Base-by-base conservation (phyloP, 2,888 invertebrate genomes). In the Nesidiocoris tenuis region DNA sequence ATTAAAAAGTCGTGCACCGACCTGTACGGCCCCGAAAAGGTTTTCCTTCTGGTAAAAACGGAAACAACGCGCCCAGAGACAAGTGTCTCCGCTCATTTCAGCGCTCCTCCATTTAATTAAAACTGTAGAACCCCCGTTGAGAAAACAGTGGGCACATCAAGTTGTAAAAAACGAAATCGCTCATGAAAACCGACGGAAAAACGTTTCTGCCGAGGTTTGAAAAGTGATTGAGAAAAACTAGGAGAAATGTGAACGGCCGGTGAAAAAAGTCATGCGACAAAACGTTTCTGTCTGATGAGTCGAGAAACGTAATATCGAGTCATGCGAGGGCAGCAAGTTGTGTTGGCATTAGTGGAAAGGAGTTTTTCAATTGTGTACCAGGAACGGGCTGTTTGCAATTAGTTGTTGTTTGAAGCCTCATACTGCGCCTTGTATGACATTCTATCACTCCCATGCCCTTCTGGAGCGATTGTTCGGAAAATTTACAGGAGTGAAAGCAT, bases 1-100 rank as follows among this genome's bases (percentile, higher is more conserved):
- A 65, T 65, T 65, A 65, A 65, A 65, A 65, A 65, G 39, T 65
- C 65, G 65, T 65, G 39, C 65, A 39, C 65, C n/a, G 25, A 65
- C 65, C 19, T 39, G 39, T 39, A 39, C 39, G 12, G 12, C 39
- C 39, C 12, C 39, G 39, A 12, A 12, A 39, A 39, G 18, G 17
- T 61, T 61, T 61, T 61, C 61, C 61, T 61, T 61, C 19, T 21
- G 61, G 61, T 21, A 65, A 65, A 65, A 65, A 65, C 65, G 25
- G 39, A 65, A 65, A 23, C 65, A n/a, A 39, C 39, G 39, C 39
- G 12, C 39, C 39, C 25, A 65, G 65, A 39, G 65, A 65, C 65
- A 65, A 65, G 39, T 39, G 65, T 21, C 61, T 61, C 61, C 3
- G 12, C 39, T 39, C 65, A 65, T 65, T 65, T 65, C n/a, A 24